Evolutionary conservation across 2,888 invertebrate species (phyloP), one percentile per base, ranked within the genome.

Genomic region (Abrostola tripartita): DNA sequence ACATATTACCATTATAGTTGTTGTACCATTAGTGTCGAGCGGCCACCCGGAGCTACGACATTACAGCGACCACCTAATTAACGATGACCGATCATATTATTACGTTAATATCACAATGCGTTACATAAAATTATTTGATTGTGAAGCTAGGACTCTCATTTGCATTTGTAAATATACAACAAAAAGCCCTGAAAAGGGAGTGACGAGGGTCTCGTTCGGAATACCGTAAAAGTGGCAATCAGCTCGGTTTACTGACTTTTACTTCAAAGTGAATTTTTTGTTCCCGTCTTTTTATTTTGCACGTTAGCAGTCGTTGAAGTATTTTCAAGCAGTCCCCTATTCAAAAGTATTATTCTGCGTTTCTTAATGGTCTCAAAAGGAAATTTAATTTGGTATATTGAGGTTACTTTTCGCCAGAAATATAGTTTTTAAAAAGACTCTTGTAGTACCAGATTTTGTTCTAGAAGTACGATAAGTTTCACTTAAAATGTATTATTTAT

Each of bases 211-310:
- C 81, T 85, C 83, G 86, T 88, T 90, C 84, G 85, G 83, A 89
- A 91, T 83, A 81, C 89, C 88, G 90, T 90, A 85, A 90, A 90
- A 90, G 90, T 89, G 85, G 89, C 89, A 91, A 91, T 90, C 90
- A 90, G 87, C 87, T 86, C 85, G 85, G 86, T 85, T 88, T 88
- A 86, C 86, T 85, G 88, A 87, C 87, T 90, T 86, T 88, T 82
- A 85, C 88, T 88, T 89, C 86, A 89, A 90, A 91, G 86, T 85
- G 84, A 81, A 76, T 88, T 89, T 87, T 88, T 88, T 84, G 81
- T 83, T 84, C 78, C 76, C 81, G 81, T 82, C 81, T 85, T 87
- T 90, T 88, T 86, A 83, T 84, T 82, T 81, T 81, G 77, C 80
- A 81, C 79, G 81, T 81, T 82, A 83, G 78, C 78, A 82, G 81